Evolutionary conservation across 1,140 invertebrate species (phyloP), one percentile per base, ranked within the genome.

Genomic region (Colletes latitarsis): DNA sequence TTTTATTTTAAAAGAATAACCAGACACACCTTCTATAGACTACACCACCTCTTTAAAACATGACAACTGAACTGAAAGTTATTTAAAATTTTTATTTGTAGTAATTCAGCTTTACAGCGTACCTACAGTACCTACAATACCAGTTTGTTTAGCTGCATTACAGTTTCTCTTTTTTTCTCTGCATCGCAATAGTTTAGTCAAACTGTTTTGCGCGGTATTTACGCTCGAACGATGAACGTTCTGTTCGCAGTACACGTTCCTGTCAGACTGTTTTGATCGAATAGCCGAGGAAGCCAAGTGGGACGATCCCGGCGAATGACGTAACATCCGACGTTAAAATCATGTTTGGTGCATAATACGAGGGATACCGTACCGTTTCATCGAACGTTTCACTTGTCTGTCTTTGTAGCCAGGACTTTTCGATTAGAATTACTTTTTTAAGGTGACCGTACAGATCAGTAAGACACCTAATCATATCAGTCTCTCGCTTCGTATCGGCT

Each of bases 191-290:
- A 53, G 15, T 62, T 75, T 68, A 69, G 19, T 17, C 39, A 3
- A 52, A 60, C 8, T 30, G 14, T 43, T 41, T 39, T 49, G 0
- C 4, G 6, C 14, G 21, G 6, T 14, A 60, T 70, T 78, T 21
- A 55, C 49, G 49, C 9, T 74, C 41, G 21, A 57, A 66, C n/a
- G 12, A 43, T 39, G 68, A n/a, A n/a, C 57, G n/a, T 55, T 86
- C 89, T 87, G 89, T 83, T 96, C 96, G 63, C 94, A 99, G 98
- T 98, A 97, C 92, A 95, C 97, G 89, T 99, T 97, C 94, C 95
- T 99, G 90, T 96, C 96, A 92, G 98, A 99, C 91, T 99, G 98
- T 93, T 98, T 99, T 94, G 97, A 99, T 92, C 95, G 97, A 94
- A 97, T 99, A 95, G 96, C 97, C 88, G 97, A 98, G 92, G 98